Percentiles rank a stretch among this genome's conserved stretches.
These are phyloP conservation scores for Thalassophryne amazonica DNA, from an alignment of 2,797 vertebrate species.

Conservation along the genomic window DNA sequence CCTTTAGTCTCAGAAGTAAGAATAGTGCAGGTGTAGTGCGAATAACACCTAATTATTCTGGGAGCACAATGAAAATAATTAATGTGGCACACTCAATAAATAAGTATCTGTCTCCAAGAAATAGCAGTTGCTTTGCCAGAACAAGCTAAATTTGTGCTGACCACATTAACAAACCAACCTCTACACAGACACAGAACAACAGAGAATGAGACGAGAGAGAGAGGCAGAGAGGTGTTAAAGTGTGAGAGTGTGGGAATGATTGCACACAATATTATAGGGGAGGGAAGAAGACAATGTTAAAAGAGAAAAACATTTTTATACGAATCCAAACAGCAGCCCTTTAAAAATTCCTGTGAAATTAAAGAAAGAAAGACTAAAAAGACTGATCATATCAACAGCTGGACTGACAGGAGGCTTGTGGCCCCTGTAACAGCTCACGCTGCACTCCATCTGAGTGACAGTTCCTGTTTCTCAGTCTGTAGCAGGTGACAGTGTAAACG, in stretches of 20 bases:
- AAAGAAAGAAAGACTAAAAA: too few relatives aligned
- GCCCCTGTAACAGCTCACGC: constrained; percentile 28
- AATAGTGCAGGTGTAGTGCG: constrained; percentile 51
- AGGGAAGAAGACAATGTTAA: not conserved
- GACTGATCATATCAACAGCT: constrained; percentile 55
- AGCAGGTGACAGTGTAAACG: constrained; percentile 24
- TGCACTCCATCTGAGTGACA: constrained; percentile 48
- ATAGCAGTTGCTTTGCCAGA: constrained; percentile 27
- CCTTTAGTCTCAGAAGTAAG: constrained; percentile 28
- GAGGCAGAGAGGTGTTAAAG: not conserved
- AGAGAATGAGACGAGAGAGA: constrained; percentile 1
- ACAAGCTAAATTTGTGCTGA: constrained; percentile 17
- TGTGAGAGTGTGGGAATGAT: not conserved
- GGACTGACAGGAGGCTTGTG: constrained; percentile 42
- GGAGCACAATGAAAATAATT: constrained; percentile 46
- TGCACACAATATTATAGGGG: not conserved
- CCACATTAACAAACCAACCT: constrained; percentile 35
- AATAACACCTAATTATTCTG: constrained; percentile 54
- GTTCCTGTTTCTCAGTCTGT: constrained; percentile 16
- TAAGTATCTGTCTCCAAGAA: constrained; percentile 31
- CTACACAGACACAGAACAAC: constrained; percentile 6
- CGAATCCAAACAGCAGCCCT: constrained; percentile 24
- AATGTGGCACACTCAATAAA: constrained; percentile 40
- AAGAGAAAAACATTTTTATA: constrained; percentile 5
- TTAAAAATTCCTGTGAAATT: constrained; percentile 63